These are phyloP conservation scores for Sturmia bella DNA, from an alignment of 2,888 invertebrate genomes.

Conservation along the genomic window DNA sequence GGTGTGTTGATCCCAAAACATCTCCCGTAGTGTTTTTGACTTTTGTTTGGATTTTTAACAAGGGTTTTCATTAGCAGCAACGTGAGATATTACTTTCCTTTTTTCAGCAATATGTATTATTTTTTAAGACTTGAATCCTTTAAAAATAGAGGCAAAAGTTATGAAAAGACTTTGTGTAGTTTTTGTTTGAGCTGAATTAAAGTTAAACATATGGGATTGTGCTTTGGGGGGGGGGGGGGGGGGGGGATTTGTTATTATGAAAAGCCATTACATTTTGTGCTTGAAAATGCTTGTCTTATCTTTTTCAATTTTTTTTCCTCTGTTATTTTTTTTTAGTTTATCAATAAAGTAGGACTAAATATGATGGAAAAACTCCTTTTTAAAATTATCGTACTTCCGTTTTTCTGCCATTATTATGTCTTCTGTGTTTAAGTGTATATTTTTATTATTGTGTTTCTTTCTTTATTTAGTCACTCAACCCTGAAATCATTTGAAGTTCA, in stretches of 20 bases:
- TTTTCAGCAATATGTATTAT: neutral
- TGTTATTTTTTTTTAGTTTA: neutral
- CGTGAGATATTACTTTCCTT: neutral
- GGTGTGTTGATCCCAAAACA: no score
- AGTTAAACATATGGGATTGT: no score
- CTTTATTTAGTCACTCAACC: constrained; percentile 41
- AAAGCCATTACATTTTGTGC: neutral
- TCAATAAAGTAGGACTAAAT: constrained; percentile 22
- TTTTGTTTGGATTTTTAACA: no score
- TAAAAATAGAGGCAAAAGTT: neutral
- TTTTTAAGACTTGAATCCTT: neutral
- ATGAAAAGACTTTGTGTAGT: no score
- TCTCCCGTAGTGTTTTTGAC: no score
- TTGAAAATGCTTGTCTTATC: constrained; percentile 48
- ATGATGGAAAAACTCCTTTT: constrained; percentile 53
- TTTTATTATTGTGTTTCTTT: constrained; percentile 20
- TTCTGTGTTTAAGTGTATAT: constrained; percentile 26
- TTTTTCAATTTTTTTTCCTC: neutral
- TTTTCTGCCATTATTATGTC: constrained; percentile 59
- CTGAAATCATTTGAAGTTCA: constrained; percentile 31
- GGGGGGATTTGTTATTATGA: neutral
- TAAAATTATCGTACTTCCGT: constrained; percentile 61
- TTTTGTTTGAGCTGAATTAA: no score
- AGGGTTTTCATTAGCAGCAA: neutral
- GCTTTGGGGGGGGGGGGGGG: neutral